Conservation (phyloP, 2,797 vertebrate species). For the Pogonophryne albipinna region DNA sequence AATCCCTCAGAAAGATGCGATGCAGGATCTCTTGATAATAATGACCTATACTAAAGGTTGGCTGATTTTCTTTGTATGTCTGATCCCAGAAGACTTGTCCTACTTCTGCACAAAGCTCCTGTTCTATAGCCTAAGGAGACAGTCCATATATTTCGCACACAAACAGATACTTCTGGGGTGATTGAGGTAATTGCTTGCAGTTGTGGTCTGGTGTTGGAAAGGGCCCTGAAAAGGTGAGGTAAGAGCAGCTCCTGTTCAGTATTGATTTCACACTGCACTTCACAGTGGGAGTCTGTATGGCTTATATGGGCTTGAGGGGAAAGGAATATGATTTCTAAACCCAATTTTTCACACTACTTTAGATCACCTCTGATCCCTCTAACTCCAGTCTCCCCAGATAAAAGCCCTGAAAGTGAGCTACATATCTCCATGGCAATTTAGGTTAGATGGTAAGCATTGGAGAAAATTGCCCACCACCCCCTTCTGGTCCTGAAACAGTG, state of each 20-base stretch:
- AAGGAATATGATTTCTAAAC: constrained; percentile 58
- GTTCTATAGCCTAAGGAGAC: constrained; percentile 56
- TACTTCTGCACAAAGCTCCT: constrained; percentile 46
- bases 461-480: constrained; percentile 40
- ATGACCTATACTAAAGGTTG: constrained; percentile 41
- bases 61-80: constrained; percentile 41
- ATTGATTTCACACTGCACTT: constrained; percentile 64
- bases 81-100: constrained; percentile 64
- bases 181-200: constrained; percentile 83
- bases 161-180: constrained; percentile 74
- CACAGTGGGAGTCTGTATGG: constrained; percentile 42
- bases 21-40: constrained; percentile 25
- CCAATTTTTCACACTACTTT: constrained; percentile 53
- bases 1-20: constrained; percentile 20
- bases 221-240: constrained; percentile 65
- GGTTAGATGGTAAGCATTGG: constrained; percentile 64
- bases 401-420: constrained; percentile 40
- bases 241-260: constrained; percentile 71
- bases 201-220: constrained; percentile 67
- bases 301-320: constrained; percentile 36
- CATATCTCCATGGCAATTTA: constrained; percentile 72
- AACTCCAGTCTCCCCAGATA: constrained; percentile 19
- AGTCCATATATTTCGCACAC: constrained; percentile 48
- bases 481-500: constrained; percentile 68
- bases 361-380: constrained; percentile 13